Percentiles rank a stretch among this genome's conserved stretches.
These are phyloP conservation scores for Prunella himalayana DNA, from an alignment of 2,113 vertebrate genomes.

Conservation along the genomic window DNA sequence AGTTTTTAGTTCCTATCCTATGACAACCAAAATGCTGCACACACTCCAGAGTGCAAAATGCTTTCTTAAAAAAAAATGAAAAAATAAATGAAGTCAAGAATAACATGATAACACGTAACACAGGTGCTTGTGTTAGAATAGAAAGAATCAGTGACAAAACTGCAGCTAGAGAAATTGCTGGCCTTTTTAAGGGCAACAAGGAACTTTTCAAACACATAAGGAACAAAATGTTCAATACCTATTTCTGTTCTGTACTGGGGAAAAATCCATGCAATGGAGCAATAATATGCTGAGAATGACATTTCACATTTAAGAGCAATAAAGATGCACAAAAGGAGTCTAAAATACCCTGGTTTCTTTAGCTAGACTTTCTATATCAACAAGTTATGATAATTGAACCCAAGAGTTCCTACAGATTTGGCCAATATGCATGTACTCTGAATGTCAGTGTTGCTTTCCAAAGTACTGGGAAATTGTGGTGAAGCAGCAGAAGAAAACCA, in stretches of 20 bases:
- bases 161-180: not conserved
- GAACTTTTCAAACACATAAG: not conserved
- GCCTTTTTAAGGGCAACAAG: not conserved
- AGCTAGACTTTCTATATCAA: not conserved
- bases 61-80: not conserved
- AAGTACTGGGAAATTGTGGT: not conserved
- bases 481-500: not conserved
- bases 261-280: not conserved
- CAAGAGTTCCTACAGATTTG: not conserved
- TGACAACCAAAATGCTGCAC: not conserved
- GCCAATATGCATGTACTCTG: not conserved
- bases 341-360: not conserved
- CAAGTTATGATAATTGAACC: not conserved
- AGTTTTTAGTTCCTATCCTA: not conserved
- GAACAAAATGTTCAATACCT: not conserved
- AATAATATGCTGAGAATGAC: not conserved
- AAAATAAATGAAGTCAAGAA: not conserved
- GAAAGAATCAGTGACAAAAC: not conserved
- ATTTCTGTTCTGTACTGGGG: not conserved
- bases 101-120: not conserved
- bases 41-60: not conserved
- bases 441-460: not conserved
- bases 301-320: not conserved
- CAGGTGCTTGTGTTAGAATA: not conserved
- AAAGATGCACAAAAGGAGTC: not conserved